Conservation (phyloP, 2,113 vertebrate species). For the Anolis carolinensis region DNA sequence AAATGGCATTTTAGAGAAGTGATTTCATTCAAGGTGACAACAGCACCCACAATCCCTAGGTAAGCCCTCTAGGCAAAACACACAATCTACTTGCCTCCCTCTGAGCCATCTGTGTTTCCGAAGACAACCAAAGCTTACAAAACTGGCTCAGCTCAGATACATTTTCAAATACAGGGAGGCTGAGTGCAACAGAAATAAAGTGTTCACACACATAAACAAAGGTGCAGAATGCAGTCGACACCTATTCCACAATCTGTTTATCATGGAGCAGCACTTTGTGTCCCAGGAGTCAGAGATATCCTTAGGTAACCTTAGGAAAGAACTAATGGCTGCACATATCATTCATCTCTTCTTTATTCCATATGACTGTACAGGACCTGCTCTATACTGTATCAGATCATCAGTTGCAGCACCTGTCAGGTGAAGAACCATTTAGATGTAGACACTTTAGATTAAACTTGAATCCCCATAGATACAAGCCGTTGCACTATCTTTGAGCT, state of each 20-base stretch:
- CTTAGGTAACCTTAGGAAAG: background rate
- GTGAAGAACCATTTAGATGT: background rate
- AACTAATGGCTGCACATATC: background rate
- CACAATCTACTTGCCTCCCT: slow-evolving; percentile 13
- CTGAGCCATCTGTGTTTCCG: slow-evolving; percentile 18
- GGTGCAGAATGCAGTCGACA: background rate
- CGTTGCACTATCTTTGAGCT: background rate
- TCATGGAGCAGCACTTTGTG: background rate
- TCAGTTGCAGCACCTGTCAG: background rate
- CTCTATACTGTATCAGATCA: background rate
- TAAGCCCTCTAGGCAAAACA: background rate
- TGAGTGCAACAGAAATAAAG: background rate
- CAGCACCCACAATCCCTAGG: slow-evolving; percentile 18
- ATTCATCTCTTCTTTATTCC: background rate
- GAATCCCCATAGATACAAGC: background rate
- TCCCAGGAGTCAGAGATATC: background rate
- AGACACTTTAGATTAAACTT: background rate
- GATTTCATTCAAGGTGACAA: slow-evolving; percentile 9
- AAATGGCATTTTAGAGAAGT: slow-evolving; percentile 11
- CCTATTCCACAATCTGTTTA: background rate
- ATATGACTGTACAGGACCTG: background rate
- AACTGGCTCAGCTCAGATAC: slow-evolving; percentile 6
- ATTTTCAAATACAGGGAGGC: background rate
- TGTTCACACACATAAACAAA: background rate
- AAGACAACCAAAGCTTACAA: background rate